Base-by-base conservation (phyloP, 2,888 invertebrate genomes). In the Andrena flavipes region DNA sequence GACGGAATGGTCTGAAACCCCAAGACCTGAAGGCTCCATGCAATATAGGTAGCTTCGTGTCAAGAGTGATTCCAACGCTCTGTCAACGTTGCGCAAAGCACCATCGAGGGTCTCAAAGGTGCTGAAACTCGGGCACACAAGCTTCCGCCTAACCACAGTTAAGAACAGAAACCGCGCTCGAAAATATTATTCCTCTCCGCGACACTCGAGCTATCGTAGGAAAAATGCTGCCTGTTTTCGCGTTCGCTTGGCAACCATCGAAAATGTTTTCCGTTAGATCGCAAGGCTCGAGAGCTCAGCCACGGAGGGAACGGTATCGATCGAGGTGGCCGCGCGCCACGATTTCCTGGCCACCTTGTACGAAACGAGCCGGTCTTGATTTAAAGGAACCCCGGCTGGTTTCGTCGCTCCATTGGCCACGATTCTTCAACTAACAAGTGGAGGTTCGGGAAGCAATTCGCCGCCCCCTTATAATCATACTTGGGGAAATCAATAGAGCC, bases 401-500 rank as follows among this genome's bases (percentile, higher is more conserved):
- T 67, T 42, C 48, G 48, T 35, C 56, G 56, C 33, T 35, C 75
- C 48, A 76, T 85, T 76, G 33, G 29, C 26, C 35, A 0, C 60
- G 10, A 60, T 42, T 80, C 48, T 72, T 77, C 56, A 56, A 73
- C 65, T 63, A 76, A 59, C 65, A 59, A 76, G 74, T 77, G 71
- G 70, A 69, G 68, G 73, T 76, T 80, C 48, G 65, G 67, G 70
- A 42, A 79, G 76, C 83, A 76, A 80, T 83, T 87, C 79, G 75
- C 48, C 79, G 49, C 63, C 76, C 60, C 13, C 65, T 59, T 70
- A 74, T 83, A 87, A 87, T 87, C 87, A 76, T 85, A 83, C 84
- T 76, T 64, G 5, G 77, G 79, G 42, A 85, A 87, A 87, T 87
- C 87, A 84, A 87, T 85, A 87, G 75, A 75, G 65, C 54, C 76